These are phyloP conservation scores for Drosophila insularis DNA, from an alignment of 1,140 invertebrate genomes.

Conservation along the genomic window DNA sequence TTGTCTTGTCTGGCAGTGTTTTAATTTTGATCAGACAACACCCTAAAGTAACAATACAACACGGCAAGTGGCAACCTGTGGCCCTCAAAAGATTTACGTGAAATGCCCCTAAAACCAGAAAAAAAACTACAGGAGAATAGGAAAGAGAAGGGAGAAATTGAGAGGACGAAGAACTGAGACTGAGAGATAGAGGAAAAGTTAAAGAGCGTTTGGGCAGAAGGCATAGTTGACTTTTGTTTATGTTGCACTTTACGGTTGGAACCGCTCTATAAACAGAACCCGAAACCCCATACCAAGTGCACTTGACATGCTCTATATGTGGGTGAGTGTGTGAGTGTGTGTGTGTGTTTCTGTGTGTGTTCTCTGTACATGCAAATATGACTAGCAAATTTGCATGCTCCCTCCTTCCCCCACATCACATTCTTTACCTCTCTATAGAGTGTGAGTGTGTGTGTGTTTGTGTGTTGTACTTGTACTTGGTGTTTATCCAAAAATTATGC, in stretches of 20 bases:
- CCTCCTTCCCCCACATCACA: background rate
- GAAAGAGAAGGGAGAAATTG: background rate
- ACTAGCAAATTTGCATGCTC: conserved; percentile 60
- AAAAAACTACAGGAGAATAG: background rate
- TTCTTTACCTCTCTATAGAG: conserved; percentile 3
- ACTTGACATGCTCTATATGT: conserved; percentile 45
- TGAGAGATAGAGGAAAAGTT: conserved; percentile 2
- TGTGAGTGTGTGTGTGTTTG: conserved; percentile 17
- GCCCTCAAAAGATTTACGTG: conserved; percentile 68
- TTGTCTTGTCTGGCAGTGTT: conserved; percentile 34
- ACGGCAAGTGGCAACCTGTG: conserved; percentile 57
- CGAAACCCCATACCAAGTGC: conserved; percentile 49
- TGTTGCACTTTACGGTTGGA: conserved; percentile 63
- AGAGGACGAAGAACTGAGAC: background rate
- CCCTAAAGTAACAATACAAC: conserved; percentile 2
- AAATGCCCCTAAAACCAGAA: conserved; percentile 24
- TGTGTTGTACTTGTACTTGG: conserved; percentile 29
- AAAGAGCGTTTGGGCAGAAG: background rate
- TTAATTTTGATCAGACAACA: conserved; percentile 39
- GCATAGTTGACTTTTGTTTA: conserved; percentile 59
- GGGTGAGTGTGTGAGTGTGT: background rate
- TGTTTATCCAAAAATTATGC: conserved; percentile 77
- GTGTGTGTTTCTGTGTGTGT: conserved; percentile 10
- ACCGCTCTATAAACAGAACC: conserved; percentile 61
- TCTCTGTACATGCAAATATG: conserved; percentile 64